These are phyloP conservation scores for Leptothorax acervorum DNA, from an alignment of 2,888 invertebrate species.

Conservation along the genomic window DNA sequence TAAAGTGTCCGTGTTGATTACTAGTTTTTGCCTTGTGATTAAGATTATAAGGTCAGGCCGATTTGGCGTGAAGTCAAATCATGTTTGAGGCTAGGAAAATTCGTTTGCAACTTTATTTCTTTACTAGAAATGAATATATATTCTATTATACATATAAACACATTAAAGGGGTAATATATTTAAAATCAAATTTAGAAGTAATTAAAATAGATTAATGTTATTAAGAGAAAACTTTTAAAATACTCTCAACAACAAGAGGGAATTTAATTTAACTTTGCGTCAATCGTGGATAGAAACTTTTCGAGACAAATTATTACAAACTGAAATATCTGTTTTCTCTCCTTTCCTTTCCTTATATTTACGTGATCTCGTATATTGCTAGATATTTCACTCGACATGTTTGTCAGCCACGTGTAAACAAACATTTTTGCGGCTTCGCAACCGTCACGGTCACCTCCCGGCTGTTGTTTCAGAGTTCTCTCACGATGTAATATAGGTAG, in stretches of 20 bases:
- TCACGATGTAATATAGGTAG: background rate
- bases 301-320: constrained; percentile 9
- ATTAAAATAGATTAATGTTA: constrained; percentile 3
- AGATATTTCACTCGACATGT: constrained; percentile 8
- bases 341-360: background rate
- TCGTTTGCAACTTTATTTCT: background rate
- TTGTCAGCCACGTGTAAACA: constrained; percentile 23
- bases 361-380: constrained; percentile 5
- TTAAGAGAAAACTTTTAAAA: background rate
- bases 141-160: background rate
- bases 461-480: constrained; percentile 7
- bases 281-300: background rate
- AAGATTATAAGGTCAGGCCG: background rate
- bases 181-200: background rate
- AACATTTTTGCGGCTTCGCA: constrained; percentile 20
- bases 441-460: constrained; percentile 24
- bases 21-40: background rate
- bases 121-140: background rate
- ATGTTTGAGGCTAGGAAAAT: background rate
- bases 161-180: background rate
- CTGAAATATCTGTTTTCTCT: background rate
- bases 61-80: background rate
- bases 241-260: background rate
- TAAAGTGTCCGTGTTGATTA: background rate
- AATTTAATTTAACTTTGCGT: background rate